Base-by-base conservation (phyloP, 2,797 vertebrate genomes). In the Galaxias olidus region DNA sequence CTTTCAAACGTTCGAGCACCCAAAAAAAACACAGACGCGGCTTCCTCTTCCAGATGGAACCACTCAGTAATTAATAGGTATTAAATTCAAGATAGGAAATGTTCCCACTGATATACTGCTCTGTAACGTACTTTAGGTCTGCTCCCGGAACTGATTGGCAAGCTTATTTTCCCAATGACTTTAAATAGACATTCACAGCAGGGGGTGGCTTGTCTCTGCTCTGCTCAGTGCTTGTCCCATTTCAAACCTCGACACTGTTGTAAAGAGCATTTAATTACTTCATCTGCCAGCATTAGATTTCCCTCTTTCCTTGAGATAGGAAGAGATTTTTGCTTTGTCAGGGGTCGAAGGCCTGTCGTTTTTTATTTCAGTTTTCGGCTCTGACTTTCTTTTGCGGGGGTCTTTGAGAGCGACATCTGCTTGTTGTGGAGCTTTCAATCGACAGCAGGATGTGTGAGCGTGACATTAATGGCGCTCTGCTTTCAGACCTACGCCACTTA, bases 401-500 rank as follows among this genome's bases (percentile, higher is more conserved):
- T 83, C 87, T 90, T 93, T 92, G 85, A 71, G 82, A 87, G 76
- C 66, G 80, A 91, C 92, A 93, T 92, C 90, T 92, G 90, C 86
- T 86, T 84, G 87, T 88, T 90, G 81, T 87, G 86, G 87, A 87
- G 80, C 85, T 80, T 71, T 40, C n/a, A 72, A 83, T 85, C 74
- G 68, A 63, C 79, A 78, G 82, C 86, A 91, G 90, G 91, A 91
- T 90, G 88, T 78, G 77, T 76, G 75, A 79, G 77, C 75, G 79
- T 52, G 30, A 58, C 49, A 61, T 84, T 89, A 90, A 91, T 88
- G 74, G 86, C 74, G 75, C 82, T 90, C 82, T 81, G 84, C 88
- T 89, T 91, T 88, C 77, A 84, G 74, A 83, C 87, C 84, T 84
- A 89, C 89, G 84, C 79, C 77, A 87, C 92, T 91, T 91, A 84